A percentile compares a stretch with the other conserved stretches of the same genome.
These are phyloP conservation scores for Zaprionus kolodkinae DNA, from an alignment of 1,140 invertebrate species.

Conservation along the genomic window DNA sequence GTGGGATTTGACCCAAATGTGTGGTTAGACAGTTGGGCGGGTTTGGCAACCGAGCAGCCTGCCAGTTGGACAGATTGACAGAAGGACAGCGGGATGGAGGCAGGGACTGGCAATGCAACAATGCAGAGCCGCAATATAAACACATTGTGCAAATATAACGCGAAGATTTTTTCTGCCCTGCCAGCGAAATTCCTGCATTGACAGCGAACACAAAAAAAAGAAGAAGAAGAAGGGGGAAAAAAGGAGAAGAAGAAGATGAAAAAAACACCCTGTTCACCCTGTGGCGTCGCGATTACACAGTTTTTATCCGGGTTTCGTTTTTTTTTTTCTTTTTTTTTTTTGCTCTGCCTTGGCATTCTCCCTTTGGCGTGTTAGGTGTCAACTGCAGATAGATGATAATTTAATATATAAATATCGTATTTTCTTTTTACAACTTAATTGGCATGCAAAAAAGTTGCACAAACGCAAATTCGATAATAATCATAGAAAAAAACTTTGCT, in stretches of 20 bases:
- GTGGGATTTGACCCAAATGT: slow-evolving; percentile 48
- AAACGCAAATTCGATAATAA: neutral
- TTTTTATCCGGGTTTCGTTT: neutral
- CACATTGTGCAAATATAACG: slow-evolving; percentile 53
- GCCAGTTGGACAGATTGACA: neutral
- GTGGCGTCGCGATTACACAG: neutral
- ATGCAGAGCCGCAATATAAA: slow-evolving; percentile 48
- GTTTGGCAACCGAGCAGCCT: neutral
- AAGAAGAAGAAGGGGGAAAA: too few species aligned
- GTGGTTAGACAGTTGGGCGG: slow-evolving; percentile 8
- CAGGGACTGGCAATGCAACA: slow-evolving; percentile 13
- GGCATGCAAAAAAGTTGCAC: neutral
- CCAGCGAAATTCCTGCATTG: slow-evolving; percentile 39
- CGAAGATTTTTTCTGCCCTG: slow-evolving; percentile 34
- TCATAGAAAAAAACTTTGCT: neutral
- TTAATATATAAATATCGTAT: slow-evolving; percentile 1
- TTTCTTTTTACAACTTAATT: neutral
- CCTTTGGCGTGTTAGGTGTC: slow-evolving; percentile 5
- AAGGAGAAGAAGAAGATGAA: neutral
- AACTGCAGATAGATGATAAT: slow-evolving; percentile 10
- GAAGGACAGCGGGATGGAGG: neutral
- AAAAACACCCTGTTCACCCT: neutral
- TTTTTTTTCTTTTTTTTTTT: neutral
- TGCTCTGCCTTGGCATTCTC: neutral
- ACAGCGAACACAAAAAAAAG: slow-evolving; percentile 13